Evolutionary conservation across 2,797 vertebrate species (phyloP).

Genomic region (Tragopan temminckii): DNA sequence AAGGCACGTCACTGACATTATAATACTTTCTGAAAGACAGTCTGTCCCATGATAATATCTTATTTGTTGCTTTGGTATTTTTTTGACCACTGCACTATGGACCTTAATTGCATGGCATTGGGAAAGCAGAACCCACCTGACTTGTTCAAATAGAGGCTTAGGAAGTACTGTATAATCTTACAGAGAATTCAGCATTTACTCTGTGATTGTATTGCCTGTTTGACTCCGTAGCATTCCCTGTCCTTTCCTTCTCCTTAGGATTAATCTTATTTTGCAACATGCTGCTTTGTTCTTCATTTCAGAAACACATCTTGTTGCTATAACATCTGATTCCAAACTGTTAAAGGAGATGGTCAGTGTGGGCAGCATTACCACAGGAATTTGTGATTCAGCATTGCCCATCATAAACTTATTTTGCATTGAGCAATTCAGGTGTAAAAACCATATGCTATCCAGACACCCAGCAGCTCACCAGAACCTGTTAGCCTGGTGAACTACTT

Average conservation of each 20-base stretch:
- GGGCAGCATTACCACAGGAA: neutral
- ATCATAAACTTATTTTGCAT: neutral
- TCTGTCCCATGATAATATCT: neutral
- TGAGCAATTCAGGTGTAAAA: neutral
- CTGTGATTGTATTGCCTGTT: neutral
- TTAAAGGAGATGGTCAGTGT: neutral
- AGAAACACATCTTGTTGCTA: neutral
- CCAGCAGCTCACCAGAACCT: neutral
- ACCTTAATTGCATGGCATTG: neutral
- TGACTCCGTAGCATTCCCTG: neutral
- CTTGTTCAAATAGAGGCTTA: neutral
- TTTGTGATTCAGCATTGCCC: neutral
- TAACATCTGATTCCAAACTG: neutral
- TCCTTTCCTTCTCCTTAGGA: neutral
- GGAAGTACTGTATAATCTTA: neutral
- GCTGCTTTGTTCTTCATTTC: neutral
- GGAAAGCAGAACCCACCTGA: neutral
- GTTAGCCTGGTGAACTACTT: neutral
- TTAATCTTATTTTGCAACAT: neutral
- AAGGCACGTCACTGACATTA: neutral
- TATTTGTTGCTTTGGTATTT: neutral
- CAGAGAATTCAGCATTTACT: neutral
- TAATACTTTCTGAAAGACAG: neutral
- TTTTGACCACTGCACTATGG: neutral
- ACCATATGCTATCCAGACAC: neutral